phyloP scores from a whole-genome alignment of 1,140 invertebrate species.

The Drosophila grimshawi region DNA sequence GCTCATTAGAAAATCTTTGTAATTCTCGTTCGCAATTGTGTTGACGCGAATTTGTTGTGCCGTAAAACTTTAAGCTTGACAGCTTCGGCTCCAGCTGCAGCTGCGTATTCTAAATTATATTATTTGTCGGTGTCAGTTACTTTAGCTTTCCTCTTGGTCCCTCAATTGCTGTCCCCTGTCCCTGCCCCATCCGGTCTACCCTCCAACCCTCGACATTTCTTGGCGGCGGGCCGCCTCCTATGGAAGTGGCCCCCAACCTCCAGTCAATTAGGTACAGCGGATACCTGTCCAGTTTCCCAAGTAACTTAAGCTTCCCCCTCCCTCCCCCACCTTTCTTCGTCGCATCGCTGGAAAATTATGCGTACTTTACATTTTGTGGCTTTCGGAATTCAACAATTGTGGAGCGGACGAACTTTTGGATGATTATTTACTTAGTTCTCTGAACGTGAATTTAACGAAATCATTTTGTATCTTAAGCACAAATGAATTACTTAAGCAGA shows the following conservation, averaged over 20 bases:
- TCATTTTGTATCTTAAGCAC: slow-evolving; percentile 77
- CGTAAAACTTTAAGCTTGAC: slow-evolving; percentile 48
- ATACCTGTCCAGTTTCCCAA: slow-evolving; percentile 48
- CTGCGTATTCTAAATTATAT: slow-evolving; percentile 66
- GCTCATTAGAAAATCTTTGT: slow-evolving; percentile 78
- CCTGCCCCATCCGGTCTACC: too few species aligned
- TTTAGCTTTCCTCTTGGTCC: slow-evolving; percentile 9
- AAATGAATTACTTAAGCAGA: slow-evolving; percentile 79
- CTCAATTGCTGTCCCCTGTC: neutral
- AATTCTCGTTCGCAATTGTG: slow-evolving; percentile 56
- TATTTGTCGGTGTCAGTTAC: slow-evolving; percentile 69
- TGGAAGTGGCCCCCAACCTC: slow-evolving; percentile 36
- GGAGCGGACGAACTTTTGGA: slow-evolving; percentile 46
- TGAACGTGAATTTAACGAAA: slow-evolving; percentile 73
- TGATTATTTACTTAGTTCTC: slow-evolving; percentile 77
- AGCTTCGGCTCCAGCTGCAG: slow-evolving; percentile 7
- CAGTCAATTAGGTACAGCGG: slow-evolving; percentile 66
- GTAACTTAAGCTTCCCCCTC: neutral
- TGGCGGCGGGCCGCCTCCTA: too few species aligned
- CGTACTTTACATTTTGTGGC: slow-evolving; percentile 78
- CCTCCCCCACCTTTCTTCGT: neutral
- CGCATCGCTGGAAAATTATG: slow-evolving; percentile 64
- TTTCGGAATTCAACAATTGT: slow-evolving; percentile 53
- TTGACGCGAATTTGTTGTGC: slow-evolving; percentile 29
- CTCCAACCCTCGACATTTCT: too few species aligned